Conservation (phyloP, 1,140 invertebrate genomes). For the Uloborus diversus region DNA sequence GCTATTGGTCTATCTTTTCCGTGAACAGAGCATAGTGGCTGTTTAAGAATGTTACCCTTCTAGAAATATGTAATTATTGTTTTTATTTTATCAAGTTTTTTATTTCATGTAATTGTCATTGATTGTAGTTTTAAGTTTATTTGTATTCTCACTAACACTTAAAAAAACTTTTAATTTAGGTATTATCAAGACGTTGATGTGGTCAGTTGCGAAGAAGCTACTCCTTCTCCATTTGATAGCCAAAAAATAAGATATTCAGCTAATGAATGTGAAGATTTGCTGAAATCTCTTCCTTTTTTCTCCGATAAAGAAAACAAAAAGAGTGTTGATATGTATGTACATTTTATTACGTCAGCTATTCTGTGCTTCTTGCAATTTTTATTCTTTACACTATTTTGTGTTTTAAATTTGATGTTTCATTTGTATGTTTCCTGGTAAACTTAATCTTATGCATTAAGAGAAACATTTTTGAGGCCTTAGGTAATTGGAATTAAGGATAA, state of each 20-base stretch:
- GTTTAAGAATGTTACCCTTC: not conserved
- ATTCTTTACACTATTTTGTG: not conserved
- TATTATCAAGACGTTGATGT: slow-evolving; percentile 68
- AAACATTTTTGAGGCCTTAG: not conserved
- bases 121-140: not conserved
- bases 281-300: not conserved
- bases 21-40: too few relatives aligned
- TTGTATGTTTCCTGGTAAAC: not conserved
- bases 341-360: too few relatives aligned
- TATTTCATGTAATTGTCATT: not conserved
- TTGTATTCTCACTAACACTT: not conserved
- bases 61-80: not conserved
- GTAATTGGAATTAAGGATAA: not conserved
- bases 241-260: not conserved
- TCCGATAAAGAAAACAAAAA: slow-evolving; percentile 1
- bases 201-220: slow-evolving; percentile 60
- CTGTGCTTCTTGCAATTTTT: too few relatives aligned
- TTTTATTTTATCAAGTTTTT: not conserved
- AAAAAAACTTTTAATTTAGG: not conserved
- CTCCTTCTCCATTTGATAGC: slow-evolving; percentile 31
- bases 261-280: slow-evolving; percentile 21
- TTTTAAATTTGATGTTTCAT: not conserved
- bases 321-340: slow-evolving; percentile 35
- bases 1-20: too few relatives aligned
- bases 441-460: not conserved